Conservation (phyloP, 2,797 vertebrate genomes). For the Mormyrus hasselquistii region DNA sequence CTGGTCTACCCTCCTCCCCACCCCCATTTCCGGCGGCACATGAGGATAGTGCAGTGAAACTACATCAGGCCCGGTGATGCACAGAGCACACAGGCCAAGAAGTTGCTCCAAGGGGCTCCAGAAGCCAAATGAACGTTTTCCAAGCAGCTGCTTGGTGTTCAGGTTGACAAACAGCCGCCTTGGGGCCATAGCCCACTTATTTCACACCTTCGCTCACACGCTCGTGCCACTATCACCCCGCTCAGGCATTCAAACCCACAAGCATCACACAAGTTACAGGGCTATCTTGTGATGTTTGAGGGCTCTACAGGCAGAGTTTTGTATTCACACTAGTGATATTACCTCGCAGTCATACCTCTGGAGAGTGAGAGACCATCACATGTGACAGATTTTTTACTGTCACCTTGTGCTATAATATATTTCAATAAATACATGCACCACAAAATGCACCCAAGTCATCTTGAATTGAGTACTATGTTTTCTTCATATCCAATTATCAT, state of each 20-base stretch:
- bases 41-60: constrained; percentile 35
- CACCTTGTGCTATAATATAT: background rate
- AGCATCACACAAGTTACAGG: constrained; percentile 14
- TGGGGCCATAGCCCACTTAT: background rate
- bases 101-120: constrained; percentile 24
- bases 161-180: constrained; percentile 9
- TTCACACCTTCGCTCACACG: background rate
- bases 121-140: constrained; percentile 28
- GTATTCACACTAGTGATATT: background rate
- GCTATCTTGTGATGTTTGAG: background rate
- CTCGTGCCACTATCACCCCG: background rate
- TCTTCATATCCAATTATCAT: background rate
- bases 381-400: background rate
- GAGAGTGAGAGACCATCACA: background rate
- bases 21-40: constrained; percentile 30
- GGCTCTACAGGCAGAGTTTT: background rate
- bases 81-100: constrained; percentile 24
- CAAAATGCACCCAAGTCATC: background rate
- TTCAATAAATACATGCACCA: background rate
- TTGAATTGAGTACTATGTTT: background rate
- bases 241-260: background rate
- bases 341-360: background rate
- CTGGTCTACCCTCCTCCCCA: constrained; percentile 15
- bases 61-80: constrained; percentile 33
- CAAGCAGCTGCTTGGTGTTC: constrained; percentile 30